Evolutionary conservation across 2,113 vertebrate genomes (phyloP).

Genomic region (Strix uralensis): DNA sequence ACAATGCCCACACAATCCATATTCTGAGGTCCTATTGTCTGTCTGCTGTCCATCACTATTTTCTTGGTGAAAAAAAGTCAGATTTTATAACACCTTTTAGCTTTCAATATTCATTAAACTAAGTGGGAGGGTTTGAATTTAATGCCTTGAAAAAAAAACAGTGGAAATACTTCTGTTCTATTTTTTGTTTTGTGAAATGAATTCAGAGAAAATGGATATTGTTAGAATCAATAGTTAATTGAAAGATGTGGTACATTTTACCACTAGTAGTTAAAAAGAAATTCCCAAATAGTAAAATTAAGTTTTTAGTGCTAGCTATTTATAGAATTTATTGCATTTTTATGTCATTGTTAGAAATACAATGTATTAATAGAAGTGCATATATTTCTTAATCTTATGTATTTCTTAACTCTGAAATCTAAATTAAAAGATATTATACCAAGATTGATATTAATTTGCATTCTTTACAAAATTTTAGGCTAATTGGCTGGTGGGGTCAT

Average conservation of each 20-base stretch:
- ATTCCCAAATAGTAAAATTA: neutral
- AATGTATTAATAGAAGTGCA: neutral
- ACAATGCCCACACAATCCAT: neutral
- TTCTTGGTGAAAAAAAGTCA: neutral
- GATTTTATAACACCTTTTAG: neutral
- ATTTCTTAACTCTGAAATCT: neutral
- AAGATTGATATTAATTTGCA: neutral
- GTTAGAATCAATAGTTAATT: conserved; percentile 25
- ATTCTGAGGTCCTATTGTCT: neutral
- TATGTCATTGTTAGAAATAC: neutral
- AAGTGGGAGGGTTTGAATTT: neutral
- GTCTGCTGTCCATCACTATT: neutral
- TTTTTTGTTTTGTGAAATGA: neutral
- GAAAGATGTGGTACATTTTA: conserved; percentile 8
- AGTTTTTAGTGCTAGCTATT: neutral
- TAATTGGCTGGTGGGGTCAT: conserved; percentile 93
- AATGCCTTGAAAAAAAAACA: neutral
- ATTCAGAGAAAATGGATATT: neutral
- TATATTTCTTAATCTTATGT: neutral
- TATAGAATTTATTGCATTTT: neutral
- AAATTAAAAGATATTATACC: neutral
- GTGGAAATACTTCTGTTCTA: neutral
- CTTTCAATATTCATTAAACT: neutral
- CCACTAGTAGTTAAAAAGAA: neutral
- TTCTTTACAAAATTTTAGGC: conserved; percentile 67